Base-by-base conservation (phyloP, 2,888 invertebrate genomes). In the Hecatera dysodea region DNA sequence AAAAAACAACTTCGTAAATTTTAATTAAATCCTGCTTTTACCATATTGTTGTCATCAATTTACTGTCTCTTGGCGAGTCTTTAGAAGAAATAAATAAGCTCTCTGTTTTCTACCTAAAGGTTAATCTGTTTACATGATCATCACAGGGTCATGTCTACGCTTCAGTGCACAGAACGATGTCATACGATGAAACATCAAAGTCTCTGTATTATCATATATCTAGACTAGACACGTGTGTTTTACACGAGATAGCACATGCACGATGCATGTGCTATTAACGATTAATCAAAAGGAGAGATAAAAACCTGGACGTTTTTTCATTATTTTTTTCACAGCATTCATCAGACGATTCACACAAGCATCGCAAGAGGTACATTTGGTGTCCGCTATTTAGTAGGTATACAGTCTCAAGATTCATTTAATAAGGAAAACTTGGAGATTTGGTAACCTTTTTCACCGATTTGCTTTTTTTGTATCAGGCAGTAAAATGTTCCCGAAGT, bases 181-280 rank as follows among this genome's bases (percentile, higher is more conserved):
- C 60, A 53, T 42, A 60, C 15, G 55, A 56, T 64, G 36, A 56
- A 64, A 62, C 57, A 65, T 61, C 56, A 52, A 52, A 62, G 46
- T 60, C 53, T 74, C 24, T 36, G 29, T 48, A 44, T 44, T 44
- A 73, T 73, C 29, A 44, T 66, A 52, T 65, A 59, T 53, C 29
- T 12, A 12, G 24, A 29, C 29, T 12, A 12, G 24, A 29, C 80
- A 78, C 80, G 78, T 80, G 80, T 44, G 11, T 22, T 17, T 24
- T 33, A 61, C 67, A 77, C 61, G 61, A 65, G 67, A 39, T n/a
- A n/a, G n/a, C n/a, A n/a, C n/a, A n/a, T n/a, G n/a, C n/a, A 19
- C 39, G 15, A 39, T 64, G 57, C 56, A 64, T 64, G 61, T 65
- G 53, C n/a, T 50, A 12, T 36, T 12, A 53, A 46, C 24, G 33